These are phyloP conservation scores for Protonibea diacanthus DNA, from an alignment of 2,797 vertebrate species.

Conservation along the genomic window DNA sequence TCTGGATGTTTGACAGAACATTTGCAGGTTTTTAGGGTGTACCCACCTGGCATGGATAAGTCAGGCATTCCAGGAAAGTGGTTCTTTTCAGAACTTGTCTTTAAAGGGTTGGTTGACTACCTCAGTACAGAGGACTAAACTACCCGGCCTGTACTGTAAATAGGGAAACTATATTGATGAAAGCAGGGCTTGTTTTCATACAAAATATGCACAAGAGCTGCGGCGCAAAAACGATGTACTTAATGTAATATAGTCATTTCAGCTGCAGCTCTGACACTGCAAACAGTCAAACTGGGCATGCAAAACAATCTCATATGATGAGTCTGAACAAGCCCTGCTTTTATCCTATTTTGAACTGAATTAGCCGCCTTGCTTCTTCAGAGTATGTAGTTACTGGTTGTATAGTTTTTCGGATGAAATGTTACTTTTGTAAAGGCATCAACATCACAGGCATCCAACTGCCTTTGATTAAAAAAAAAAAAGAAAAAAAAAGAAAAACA, in stretches of 20 bases:
- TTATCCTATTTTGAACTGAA: conserved; percentile 99
- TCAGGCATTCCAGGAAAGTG: conserved; percentile 99
- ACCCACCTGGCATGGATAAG: conserved; percentile 99
- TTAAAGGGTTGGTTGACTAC: conserved; percentile 99
- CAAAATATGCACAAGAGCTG: conserved; percentile 99
- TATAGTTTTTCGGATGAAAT: conserved; percentile 98
- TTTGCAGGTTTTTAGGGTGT: conserved; percentile 98
- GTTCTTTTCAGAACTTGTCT: conserved; percentile 99
- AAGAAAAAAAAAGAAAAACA: conserved; percentile 67
- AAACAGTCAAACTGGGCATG: conserved; percentile 95
- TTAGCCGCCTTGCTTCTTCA: conserved; percentile 99
- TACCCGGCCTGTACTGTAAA: conserved; percentile 99
- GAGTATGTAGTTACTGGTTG: conserved; percentile 99
- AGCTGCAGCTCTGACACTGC: conserved; percentile 96
- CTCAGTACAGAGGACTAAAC: conserved; percentile 99
- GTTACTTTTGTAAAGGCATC: conserved; percentile 99
- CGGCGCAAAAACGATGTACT: conserved; percentile 92
- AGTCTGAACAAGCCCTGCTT: conserved; percentile 98
- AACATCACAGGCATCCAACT: conserved; percentile 97
- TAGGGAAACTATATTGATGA: conserved; percentile 99
- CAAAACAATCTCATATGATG: conserved; percentile 96
- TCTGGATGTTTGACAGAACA: conserved; percentile 88
- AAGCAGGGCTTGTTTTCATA: conserved; percentile 98
- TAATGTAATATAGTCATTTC: conserved; percentile 98
- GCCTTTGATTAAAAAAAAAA: conserved; percentile 90